Evolutionary conservation across 2,113 vertebrate genomes (phyloP).

Genomic region (Pagrus major): DNA sequence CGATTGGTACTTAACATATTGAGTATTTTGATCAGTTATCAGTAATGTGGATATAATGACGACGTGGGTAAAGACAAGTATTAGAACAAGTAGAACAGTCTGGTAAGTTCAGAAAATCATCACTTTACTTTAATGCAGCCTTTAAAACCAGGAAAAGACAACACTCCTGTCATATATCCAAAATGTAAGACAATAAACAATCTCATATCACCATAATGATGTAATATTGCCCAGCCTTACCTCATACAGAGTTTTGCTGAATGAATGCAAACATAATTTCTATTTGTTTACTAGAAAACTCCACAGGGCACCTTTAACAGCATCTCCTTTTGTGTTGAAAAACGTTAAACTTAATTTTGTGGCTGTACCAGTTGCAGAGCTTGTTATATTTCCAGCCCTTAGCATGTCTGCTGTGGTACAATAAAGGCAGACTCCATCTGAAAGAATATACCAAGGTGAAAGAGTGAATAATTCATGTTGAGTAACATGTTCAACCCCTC

Average conservation of each 20-base stretch:
- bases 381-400: slow-evolving; percentile 24
- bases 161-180: no score
- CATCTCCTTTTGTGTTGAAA: background rate
- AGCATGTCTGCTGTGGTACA: slow-evolving; percentile 39
- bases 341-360: background rate
- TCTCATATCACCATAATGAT: no score
- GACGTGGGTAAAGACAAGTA: no score
- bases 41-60: no score
- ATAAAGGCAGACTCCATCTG: slow-evolving; percentile 59
- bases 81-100: no score
- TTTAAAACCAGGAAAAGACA: no score
- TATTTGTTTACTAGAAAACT: background rate
- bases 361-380: background rate
- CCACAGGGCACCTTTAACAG: background rate
- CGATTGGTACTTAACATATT: no score
- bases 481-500: slow-evolving; percentile 76
- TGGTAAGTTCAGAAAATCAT: no score
- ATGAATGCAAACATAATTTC: background rate
- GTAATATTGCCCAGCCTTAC: no score
- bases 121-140: no score
- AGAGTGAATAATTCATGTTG: slow-evolving; percentile 83
- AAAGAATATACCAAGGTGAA: slow-evolving; percentile 79
- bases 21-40: no score
- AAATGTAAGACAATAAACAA: no score
- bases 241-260: background rate